Base-by-base conservation (phyloP, 2,113 vertebrate species). In the Salvator merianae region DNA sequence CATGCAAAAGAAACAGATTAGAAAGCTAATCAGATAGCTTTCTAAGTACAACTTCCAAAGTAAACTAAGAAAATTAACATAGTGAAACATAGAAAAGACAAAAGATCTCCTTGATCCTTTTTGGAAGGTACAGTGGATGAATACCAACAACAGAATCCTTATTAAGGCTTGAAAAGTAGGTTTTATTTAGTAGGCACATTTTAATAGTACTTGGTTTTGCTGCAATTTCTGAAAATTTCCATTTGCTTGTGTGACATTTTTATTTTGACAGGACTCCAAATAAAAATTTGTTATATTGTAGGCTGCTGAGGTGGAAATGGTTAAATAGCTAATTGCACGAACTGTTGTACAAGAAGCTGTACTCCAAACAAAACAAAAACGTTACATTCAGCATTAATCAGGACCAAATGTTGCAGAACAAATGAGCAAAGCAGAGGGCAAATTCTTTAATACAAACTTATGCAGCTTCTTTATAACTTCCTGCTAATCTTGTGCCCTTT, bases 281-380 rank as follows among this genome's bases (percentile, higher is more conserved):
- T 93, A 93, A 90, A 94, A 79, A 95, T 87, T 91, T 83, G 86
- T 71, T 92, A 93, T 81, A 91, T 88, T 91, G 43, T 66, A 82
- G 77, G 90, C 92, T 93, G 88, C 93, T 85, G 82, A 81, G 87
- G 90, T 83, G 89, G 88, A 82, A 82, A 81, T 38, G 50, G 2
- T 82, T 73, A 69, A 34, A 77, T 28, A 73, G 79, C 26, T 14
- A 84, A 82, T 86, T 84, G 72, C 86, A 91, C 68, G 65, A 47
- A 79, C 79, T 18, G 65, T 84, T 1, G 0, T 72, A 88, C 3
- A 8, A 66, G 77, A 59, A 87, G 86, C 69, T 20, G 1, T 5
- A 83, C 18, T 75, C 55, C 16, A 68, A 30, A 30, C 43, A 74
- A 62, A 71, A 86, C 84, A 73, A 78, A 78, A 89, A 88, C 36